Conservation (phyloP, 2,888 invertebrate species). For the Zaprionus lineosus region DNA sequence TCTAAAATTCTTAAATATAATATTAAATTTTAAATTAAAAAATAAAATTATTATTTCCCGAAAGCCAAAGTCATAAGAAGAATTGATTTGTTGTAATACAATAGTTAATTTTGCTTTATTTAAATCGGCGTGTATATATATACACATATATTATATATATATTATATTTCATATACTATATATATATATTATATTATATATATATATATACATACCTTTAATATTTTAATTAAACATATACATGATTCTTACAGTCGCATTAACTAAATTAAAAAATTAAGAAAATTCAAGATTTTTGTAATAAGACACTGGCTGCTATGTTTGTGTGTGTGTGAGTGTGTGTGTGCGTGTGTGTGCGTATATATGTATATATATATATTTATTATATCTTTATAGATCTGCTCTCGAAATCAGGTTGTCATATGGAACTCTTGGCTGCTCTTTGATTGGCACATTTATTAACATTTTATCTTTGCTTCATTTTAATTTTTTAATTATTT, state of each 20-base stretch:
- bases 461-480: background rate
- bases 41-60: too few species aligned
- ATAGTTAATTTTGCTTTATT: conserved; percentile 35
- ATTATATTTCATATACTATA: conserved; percentile 12
- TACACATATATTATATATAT: background rate
- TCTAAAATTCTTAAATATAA: too few species aligned
- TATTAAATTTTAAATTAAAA: too few species aligned
- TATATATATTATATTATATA: conserved; percentile 4
- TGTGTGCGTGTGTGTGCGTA: conserved; percentile 19
- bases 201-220: conserved; percentile 53
- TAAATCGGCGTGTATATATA: conserved; percentile 43
- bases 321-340: too few species aligned
- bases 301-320: conserved; percentile 58
- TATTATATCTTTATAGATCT: conserved; percentile 53
- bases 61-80: too few species aligned
- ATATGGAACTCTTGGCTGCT: conserved; percentile 54
- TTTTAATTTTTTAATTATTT: background rate
- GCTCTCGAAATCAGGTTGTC: conserved; percentile 56
- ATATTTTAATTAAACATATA: too few species aligned
- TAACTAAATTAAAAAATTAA: conserved; percentile 57
- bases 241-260: conserved; percentile 57
- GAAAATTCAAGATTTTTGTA: conserved; percentile 58
- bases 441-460: conserved; percentile 58
- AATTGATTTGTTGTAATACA: too few species aligned
- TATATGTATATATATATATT: conserved; percentile 31